phyloP scores from a whole-genome alignment of 2,888 invertebrate species.

The Macroteleia sp. region DNA sequence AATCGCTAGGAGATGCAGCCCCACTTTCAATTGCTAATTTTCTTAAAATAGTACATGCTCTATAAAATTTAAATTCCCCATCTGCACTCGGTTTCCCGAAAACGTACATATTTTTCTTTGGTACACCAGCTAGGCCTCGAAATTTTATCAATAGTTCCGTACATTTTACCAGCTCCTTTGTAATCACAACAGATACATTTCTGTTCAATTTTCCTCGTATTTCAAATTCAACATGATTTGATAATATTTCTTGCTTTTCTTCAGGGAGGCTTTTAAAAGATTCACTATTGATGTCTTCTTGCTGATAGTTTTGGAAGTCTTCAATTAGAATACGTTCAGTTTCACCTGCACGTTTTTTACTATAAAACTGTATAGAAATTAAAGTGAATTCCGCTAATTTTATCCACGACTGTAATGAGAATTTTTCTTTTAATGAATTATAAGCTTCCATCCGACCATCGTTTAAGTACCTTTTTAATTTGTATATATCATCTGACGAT shows the following conservation, averaged over 20 bases:
- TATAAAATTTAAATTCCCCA: not conserved
- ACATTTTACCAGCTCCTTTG: not conserved
- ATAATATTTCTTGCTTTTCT: not conserved
- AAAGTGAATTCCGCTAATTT: not conserved
- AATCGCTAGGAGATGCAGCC: not conserved
- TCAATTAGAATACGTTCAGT: slow-evolving; percentile 7
- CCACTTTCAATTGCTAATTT: not conserved
- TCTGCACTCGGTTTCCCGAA: slow-evolving; percentile 2
- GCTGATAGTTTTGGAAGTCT: slow-evolving; percentile 2
- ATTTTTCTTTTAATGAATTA: not conserved
- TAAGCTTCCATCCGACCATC: not conserved
- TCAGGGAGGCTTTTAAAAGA: not conserved
- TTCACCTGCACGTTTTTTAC: slow-evolving; percentile 19
- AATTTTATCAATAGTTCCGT: slow-evolving; percentile 10
- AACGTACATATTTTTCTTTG: slow-evolving; percentile 5
- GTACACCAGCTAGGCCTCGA: not conserved
- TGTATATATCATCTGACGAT: not conserved
- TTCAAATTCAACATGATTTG: not conserved
- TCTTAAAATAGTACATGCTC: not conserved
- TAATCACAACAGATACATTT: slow-evolving; percentile 8
- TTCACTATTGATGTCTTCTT: not conserved
- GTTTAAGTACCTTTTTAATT: not conserved
- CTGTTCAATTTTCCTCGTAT: slow-evolving; percentile 17
- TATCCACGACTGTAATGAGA: not conserved
- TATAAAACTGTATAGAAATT: slow-evolving; percentile 8